phyloP scores from a whole-genome alignment of 2,113 vertebrate genomes.

The Tupaia tana region DNA sequence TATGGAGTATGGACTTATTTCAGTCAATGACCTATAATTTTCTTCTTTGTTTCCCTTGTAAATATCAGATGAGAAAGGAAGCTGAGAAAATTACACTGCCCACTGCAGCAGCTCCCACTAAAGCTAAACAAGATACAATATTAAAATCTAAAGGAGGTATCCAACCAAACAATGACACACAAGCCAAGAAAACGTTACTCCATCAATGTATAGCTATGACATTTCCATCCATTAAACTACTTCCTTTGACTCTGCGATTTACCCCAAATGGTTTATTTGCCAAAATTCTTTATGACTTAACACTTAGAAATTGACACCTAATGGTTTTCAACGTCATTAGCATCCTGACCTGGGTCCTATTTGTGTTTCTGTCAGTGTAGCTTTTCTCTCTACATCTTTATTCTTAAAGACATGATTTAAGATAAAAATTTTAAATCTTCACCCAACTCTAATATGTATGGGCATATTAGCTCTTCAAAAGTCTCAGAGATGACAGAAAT shows the following conservation, averaged over 20 bases:
- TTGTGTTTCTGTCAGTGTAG: neutral
- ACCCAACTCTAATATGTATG: neutral
- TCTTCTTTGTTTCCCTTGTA: slow-evolving; percentile 68
- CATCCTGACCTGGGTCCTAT: neutral
- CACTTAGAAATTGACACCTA: slow-evolving; percentile 6
- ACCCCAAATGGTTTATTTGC: neutral
- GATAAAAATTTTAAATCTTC: slow-evolving; percentile 28
- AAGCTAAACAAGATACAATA: slow-evolving; percentile 69
- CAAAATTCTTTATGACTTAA: slow-evolving; percentile 14
- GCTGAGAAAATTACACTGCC: slow-evolving; percentile 78
- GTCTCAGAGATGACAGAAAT: neutral
- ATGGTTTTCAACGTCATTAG: neutral
- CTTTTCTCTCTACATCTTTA: neutral
- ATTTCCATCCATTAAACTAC: slow-evolving; percentile 35
- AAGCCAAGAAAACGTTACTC: slow-evolving; percentile 81
- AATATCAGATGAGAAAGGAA: slow-evolving; percentile 82
- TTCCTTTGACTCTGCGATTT: neutral
- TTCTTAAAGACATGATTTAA: slow-evolving; percentile 3
- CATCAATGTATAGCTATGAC: slow-evolving; percentile 28
- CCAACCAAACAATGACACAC: slow-evolving; percentile 79
- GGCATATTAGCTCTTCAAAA: neutral
- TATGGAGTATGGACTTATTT: slow-evolving; percentile 15
- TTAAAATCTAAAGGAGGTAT: slow-evolving; percentile 79
- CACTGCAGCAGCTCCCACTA: slow-evolving; percentile 69
- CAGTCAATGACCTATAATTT: slow-evolving; percentile 38